A percentile compares a stretch with the other conserved stretches of the same genome.
Evolutionary conservation across 2,888 invertebrate genomes (phyloP).

Genomic region (Sceliomorpha sp.): DNA sequence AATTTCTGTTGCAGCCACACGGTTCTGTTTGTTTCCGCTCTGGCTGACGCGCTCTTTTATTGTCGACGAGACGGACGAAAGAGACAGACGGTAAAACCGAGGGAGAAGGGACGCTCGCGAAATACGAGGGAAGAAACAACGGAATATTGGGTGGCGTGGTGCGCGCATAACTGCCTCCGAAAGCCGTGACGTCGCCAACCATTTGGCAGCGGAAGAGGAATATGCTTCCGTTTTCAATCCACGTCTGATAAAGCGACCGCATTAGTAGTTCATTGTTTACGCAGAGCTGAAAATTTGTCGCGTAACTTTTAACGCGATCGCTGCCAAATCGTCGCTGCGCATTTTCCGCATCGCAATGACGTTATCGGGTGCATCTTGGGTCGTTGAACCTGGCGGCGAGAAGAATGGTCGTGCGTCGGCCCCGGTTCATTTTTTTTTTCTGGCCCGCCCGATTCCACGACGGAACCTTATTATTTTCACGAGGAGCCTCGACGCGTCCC

Average conservation of each 20-base stretch:
- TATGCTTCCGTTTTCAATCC: slow-evolving; percentile 35
- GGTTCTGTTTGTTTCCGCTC: slow-evolving; percentile 33
- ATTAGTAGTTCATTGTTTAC: slow-evolving; percentile 53
- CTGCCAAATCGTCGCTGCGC: slow-evolving; percentile 35
- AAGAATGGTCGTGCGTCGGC: too few species aligned
- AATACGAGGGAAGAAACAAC: slow-evolving; percentile 25
- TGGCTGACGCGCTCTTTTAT: slow-evolving; percentile 20
- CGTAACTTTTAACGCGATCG: slow-evolving; percentile 46
- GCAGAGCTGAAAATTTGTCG: slow-evolving; percentile 56
- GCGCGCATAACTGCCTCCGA: slow-evolving; percentile 33
- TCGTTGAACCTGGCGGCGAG: slow-evolving; percentile 22
- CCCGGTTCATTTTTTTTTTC: slow-evolving; percentile 25
- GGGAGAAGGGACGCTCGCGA: slow-evolving; percentile 2
- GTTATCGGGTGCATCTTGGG: slow-evolving; percentile 2
- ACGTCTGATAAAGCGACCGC: slow-evolving; percentile 54
- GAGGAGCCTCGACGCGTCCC: too few species aligned
- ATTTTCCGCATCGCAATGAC: slow-evolving; percentile 18
- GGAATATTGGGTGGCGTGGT: slow-evolving; percentile 34
- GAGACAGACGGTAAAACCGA: too few species aligned
- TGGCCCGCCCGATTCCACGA: background rate
- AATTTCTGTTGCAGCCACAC: slow-evolving; percentile 6
- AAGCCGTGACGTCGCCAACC: slow-evolving; percentile 25
- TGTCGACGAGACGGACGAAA: slow-evolving; percentile 15
- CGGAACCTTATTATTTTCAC: too few species aligned
- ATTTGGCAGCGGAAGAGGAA: slow-evolving; percentile 48